Conservation (phyloP, 2,797 vertebrate species). For the Garrulus glandarius region DNA sequence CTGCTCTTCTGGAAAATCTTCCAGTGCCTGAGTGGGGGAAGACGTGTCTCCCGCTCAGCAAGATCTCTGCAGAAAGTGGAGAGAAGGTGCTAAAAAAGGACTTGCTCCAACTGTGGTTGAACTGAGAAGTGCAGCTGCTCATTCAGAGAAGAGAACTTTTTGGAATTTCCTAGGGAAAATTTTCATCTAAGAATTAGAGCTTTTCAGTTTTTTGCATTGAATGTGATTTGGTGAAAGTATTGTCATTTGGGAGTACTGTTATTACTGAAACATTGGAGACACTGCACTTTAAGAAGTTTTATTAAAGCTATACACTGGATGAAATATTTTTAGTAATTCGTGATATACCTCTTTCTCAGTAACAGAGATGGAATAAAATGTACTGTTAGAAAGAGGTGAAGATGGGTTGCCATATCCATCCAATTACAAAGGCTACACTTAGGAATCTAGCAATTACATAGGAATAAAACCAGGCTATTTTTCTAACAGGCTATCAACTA, state of each 20-base stretch:
- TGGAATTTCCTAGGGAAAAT: not conserved
- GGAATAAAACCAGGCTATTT: not conserved
- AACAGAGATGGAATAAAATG: not conserved
- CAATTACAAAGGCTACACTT: not conserved
- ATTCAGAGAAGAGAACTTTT: not conserved
- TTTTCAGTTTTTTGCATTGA: not conserved
- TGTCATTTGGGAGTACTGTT: not conserved
- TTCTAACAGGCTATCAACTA: not conserved
- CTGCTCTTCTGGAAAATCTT: not conserved
- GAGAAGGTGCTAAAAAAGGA: not conserved
- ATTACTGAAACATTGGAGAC: slow-evolving; percentile 5
- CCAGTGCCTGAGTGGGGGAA: not conserved
- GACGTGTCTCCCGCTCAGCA: not conserved
- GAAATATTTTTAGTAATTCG: slow-evolving; percentile 10
- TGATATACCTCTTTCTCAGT: slow-evolving; percentile 2
- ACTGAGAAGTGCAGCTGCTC: not conserved
- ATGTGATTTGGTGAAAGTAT: not conserved
- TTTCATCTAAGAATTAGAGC: not conserved
- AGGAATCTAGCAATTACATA: not conserved
- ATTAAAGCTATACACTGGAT: not conserved
- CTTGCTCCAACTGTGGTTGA: not conserved
- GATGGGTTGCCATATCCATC: not conserved
- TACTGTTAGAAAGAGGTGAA: slow-evolving; percentile 8
- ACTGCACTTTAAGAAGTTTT: slow-evolving; percentile 5
- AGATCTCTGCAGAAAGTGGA: not conserved